Conservation (phyloP, 2,888 invertebrate species). For the Smittia aterrima region DNA sequence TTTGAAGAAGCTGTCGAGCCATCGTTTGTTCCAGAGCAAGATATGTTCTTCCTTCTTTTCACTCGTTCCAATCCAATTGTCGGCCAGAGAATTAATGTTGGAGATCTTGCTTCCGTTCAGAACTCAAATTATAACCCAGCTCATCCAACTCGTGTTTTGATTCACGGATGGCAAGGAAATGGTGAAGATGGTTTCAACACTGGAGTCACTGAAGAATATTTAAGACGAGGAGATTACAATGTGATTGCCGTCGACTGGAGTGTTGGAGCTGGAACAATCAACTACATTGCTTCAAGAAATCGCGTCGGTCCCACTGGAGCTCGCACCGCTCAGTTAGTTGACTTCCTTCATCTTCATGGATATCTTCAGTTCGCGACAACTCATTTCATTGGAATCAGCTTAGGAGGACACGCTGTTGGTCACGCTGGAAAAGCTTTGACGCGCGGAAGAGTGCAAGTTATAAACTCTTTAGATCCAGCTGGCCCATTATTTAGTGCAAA, state of each 20-base stretch:
- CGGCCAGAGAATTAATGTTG: conserved; percentile 42
- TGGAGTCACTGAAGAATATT: conserved; percentile 45
- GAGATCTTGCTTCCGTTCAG: conserved; percentile 42
- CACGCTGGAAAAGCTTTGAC: conserved; percentile 48
- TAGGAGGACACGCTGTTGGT: conserved; percentile 51
- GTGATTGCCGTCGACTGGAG: conserved; percentile 51
- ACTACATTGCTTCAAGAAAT: conserved; percentile 48
- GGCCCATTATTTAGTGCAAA: conserved; percentile 48
- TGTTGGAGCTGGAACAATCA: conserved; percentile 47
- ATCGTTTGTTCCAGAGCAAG: conserved; percentile 43
- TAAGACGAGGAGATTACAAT: background rate
- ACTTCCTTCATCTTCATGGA: conserved; percentile 46
- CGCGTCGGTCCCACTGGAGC: conserved; percentile 48
- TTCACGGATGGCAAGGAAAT: conserved; percentile 51
- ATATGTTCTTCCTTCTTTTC: conserved; percentile 53
- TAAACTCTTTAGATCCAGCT: conserved; percentile 53
- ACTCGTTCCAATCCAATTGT: conserved; percentile 46
- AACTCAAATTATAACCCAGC: conserved; percentile 45
- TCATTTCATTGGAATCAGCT: conserved; percentile 51
- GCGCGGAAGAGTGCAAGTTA: conserved; percentile 48
- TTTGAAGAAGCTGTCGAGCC: background rate
- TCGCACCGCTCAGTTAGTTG: conserved; percentile 47
- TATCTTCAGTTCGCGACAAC: conserved; percentile 46
- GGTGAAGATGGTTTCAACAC: conserved; percentile 48
- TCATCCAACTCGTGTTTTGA: conserved; percentile 44